phyloP scores from a whole-genome alignment of 2,888 invertebrate genomes.

The Melinaea marsaeus region DNA sequence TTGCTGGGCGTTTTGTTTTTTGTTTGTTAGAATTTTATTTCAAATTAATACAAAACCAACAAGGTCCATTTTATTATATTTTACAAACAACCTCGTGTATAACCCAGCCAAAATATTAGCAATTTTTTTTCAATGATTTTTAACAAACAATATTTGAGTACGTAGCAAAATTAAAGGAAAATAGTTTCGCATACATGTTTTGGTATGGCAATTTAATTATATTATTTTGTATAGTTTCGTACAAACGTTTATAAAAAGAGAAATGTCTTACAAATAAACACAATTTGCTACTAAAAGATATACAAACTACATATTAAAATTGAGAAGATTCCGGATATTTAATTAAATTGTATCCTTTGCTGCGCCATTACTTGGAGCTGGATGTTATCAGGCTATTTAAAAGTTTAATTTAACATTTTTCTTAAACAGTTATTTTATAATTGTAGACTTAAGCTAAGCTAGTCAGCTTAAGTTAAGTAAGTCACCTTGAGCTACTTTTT shows the following conservation, averaged over 20 bases:
- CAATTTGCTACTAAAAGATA: not conserved
- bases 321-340: not conserved
- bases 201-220: conserved; percentile 32
- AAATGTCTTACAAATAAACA: conserved; percentile 14
- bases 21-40: no score
- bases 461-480: no score
- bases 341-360: not conserved
- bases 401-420: no score
- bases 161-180: not conserved
- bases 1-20: no score
- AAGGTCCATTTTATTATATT: no score
- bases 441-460: no score
- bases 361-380: not conserved
- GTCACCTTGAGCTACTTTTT: no score
- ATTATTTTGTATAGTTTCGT: conserved; percentile 17
- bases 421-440: no score
- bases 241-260: conserved; percentile 12
- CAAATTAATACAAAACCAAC: no score
- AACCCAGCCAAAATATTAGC: no score
- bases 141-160: not conserved
- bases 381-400: not conserved
- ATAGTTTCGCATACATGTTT: conserved; percentile 20
- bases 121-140: not conserved
- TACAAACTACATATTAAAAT: conserved; percentile 3
- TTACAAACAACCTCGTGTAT: no score